Conservation (phyloP, 35 echinoderm and acorn worm genomes). For the Patiria miniata region DNA sequence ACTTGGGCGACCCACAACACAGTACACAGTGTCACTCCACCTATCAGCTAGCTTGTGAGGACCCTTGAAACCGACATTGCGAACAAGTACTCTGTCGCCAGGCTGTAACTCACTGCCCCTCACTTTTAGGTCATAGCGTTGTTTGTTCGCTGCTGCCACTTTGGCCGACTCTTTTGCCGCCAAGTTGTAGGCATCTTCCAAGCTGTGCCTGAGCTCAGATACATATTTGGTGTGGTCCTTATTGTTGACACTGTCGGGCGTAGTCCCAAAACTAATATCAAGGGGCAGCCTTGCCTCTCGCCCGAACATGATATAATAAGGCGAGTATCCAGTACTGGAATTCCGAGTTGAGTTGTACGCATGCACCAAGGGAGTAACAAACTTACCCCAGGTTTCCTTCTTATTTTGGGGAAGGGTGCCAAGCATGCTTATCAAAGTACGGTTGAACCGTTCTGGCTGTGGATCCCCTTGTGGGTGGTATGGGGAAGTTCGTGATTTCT, state of each 20-base stretch:
- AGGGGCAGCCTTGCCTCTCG: conserved; percentile 46
- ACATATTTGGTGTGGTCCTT: conserved; percentile 47
- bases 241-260: conserved; percentile 9
- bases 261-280: conserved; percentile 46
- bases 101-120: neutral
- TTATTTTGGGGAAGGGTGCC: conserved; percentile 22
- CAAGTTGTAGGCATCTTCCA: conserved; percentile 34
- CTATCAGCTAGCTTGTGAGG: conserved; percentile 75
- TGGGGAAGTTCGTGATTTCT: conserved; percentile 36
- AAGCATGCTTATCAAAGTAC: conserved; percentile 54
- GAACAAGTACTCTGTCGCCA: conserved; percentile 70
- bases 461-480: conserved; percentile 64
- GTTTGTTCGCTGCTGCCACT: conserved; percentile 37
- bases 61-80: conserved; percentile 65
- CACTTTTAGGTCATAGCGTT: conserved; percentile 37
- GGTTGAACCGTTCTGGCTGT: conserved; percentile 54
- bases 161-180: conserved; percentile 22
- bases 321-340: conserved; percentile 48
- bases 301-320: conserved; percentile 65
- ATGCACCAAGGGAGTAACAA: conserved; percentile 52
- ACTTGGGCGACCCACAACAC: conserved; percentile 24
- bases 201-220: neutral
- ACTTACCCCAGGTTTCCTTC: conserved; percentile 43
- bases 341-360: conserved; percentile 61
- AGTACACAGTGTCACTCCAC: conserved; percentile 45